Evolutionary conservation across 2,797 vertebrate genomes (phyloP).

Genomic region (Poecilia picta): DNA sequence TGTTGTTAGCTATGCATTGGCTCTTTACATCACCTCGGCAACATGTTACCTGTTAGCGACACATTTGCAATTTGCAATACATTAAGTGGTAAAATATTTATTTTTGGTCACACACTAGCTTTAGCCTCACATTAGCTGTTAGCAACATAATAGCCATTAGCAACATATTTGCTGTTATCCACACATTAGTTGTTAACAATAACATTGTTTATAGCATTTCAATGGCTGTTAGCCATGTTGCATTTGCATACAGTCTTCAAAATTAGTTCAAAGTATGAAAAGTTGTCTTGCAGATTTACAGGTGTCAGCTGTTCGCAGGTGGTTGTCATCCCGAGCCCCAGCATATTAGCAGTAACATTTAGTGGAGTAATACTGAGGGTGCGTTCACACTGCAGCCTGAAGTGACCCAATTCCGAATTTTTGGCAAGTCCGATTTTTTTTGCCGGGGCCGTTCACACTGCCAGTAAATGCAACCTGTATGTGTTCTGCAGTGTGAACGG

Average conservation of each 20-base stretch:
- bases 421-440: no score
- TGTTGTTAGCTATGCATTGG: not conserved
- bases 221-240: not conserved
- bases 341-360: not conserved
- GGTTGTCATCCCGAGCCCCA: no score
- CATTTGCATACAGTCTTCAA: not conserved
- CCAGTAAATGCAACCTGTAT: no score
- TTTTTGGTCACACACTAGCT: not conserved
- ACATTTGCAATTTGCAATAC: no score
- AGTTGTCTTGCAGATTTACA: not conserved
- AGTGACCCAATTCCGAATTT: no score
- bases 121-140: not conserved
- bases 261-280: not conserved
- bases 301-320: no score
- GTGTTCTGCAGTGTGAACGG: no score
- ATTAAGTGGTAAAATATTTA: no score
- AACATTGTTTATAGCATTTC: not conserved
- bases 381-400: no score
- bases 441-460: no score
- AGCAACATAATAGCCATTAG: not conserved
- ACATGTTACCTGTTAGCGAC: not conserved
- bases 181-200: not conserved
- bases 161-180: not conserved
- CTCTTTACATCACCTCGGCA: not conserved
- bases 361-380: not conserved